Evolutionary conservation across 2,888 invertebrate genomes (phyloP), one percentile per base, ranked within the genome.

Genomic region (Lottia scabra): DNA sequence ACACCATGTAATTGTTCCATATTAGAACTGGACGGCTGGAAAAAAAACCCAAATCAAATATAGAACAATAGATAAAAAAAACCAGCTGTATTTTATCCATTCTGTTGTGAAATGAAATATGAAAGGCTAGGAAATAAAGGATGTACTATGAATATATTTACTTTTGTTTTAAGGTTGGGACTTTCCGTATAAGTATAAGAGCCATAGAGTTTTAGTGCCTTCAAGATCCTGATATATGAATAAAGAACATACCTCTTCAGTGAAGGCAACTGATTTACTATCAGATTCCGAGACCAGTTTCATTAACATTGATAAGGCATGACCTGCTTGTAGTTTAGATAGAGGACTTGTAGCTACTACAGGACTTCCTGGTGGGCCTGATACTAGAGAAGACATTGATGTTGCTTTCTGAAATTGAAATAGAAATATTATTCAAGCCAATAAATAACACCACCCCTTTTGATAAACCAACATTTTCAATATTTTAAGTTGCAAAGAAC

Each of bases 221-320:
- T 8, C 30, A 30, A 4, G 30, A 30, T 10, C 38, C 38, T 38
- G 38, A 38, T 30, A 30, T 0, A 23, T 15, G 12, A 46, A 43
- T 23, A 30, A 15, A 38, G 30, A 19, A 70, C 64, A 48, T 73
- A 97, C 93, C 91, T 97, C 97, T 90, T 99, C 99, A 86, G 97
- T 97, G 89, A 98, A 98, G 43, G 97, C 99, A 1, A 98, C 95
- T 66, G 96, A 94, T 87, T 97, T 96, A 85, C 96, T 96, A 83
- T 96, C 95, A 0, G 94, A 95, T 83, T 92, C 92, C 81, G 96
- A 94, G 70, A 99, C 97, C 79, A 99, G 95, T 80, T 98, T 92
- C 89, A 97, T 95, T 81, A 98, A 95, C 86, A 97, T 91, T 92
- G 95, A 94, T 45, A 93, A 94, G 0, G 94, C 94, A 85, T 93